Evolutionary conservation across 2,888 invertebrate species (phyloP), one percentile per base, ranked within the genome.

Genomic region (Pandemis cinnamomeana): DNA sequence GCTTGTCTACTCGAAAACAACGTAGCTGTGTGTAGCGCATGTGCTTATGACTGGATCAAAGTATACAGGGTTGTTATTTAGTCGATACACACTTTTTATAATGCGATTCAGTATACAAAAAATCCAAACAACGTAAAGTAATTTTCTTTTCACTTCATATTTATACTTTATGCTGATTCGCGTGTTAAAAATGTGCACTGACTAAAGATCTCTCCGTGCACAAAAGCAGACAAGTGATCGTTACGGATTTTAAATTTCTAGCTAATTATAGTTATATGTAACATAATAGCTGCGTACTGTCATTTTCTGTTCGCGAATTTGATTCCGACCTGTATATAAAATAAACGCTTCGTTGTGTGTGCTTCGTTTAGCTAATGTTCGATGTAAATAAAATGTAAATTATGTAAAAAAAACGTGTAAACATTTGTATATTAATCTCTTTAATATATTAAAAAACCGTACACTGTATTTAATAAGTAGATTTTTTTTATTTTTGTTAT

Each of bases 331-430:
- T 84, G 83, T 84, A 82, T 68, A 81, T 81, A 82, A 77, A 66
- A 67, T 75, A 79, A 77, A 79, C 76, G 87, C 86, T 87, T 88
- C 73, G 81, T 86, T 87, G 83, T 85, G 77, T 86, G 80, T 76
- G 79, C 67, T 63, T 62, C 67, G 62, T 61, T 64, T 76, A 70
- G 48, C 36, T 69, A 77, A 75, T 77, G 76, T 64, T 62, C 44
- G 62, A 60, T 87, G 86, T 89, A 89, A 84, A 89, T 89, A 88
- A 67, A 77, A 81, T 91, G 91, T 88, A 91, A 83, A 91, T 83
- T 87, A 82, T 89, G 88, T 87, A 88, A 82, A 86, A 85, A 85
- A 80, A 79, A 69, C 75, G 78, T 79, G 84, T 82, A 84, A 83
- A 83, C 84, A 84, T 85, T 83, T 89, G 89, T 89, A 90, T 89